phyloP scores from a whole-genome alignment of 2,888 invertebrate genomes.

The Phengaris alcon region DNA sequence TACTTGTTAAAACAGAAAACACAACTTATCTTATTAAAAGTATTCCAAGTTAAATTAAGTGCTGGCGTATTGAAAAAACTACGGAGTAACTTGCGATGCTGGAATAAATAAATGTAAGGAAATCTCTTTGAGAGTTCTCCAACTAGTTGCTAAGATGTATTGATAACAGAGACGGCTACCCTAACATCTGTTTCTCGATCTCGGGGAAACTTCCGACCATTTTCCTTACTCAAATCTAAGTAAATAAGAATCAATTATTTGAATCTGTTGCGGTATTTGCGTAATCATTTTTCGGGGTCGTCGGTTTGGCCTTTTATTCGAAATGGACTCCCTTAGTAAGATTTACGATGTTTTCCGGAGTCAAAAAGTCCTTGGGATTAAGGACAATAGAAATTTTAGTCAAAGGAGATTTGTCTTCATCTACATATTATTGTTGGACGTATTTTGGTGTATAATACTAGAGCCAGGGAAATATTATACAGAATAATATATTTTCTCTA shows the following conservation, averaged over 20 bases:
- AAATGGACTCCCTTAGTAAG: constrained; percentile 21
- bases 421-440: background rate
- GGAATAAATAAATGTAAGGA: constrained; percentile 25
- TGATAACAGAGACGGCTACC: constrained; percentile 24
- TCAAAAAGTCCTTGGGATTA: constrained; percentile 14
- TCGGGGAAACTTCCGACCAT: constrained; percentile 10
- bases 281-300: constrained; percentile 27
- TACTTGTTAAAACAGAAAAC: background rate
- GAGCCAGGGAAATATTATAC: no score
- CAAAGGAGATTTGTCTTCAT: constrained; percentile 16
- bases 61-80: constrained; percentile 22
- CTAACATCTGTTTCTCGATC: constrained; percentile 24
- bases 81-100: background rate
- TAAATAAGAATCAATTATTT: constrained; percentile 30
- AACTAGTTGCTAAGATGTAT: constrained; percentile 27
- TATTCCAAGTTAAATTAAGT: constrained; percentile 3
- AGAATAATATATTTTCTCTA: no score
- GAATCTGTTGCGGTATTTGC: constrained; percentile 23
- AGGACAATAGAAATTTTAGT: constrained; percentile 21
- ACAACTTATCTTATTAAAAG: constrained; percentile 28
- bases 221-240: constrained; percentile 23
- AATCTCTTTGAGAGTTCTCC: constrained; percentile 27
- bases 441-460: background rate
- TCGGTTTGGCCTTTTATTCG: constrained; percentile 18
- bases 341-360: constrained; percentile 24